Evolutionary conservation across 2,888 invertebrate species (phyloP), one percentile per base, ranked within the genome.

Genomic region (Lissocephala sabroskyi): DNA sequence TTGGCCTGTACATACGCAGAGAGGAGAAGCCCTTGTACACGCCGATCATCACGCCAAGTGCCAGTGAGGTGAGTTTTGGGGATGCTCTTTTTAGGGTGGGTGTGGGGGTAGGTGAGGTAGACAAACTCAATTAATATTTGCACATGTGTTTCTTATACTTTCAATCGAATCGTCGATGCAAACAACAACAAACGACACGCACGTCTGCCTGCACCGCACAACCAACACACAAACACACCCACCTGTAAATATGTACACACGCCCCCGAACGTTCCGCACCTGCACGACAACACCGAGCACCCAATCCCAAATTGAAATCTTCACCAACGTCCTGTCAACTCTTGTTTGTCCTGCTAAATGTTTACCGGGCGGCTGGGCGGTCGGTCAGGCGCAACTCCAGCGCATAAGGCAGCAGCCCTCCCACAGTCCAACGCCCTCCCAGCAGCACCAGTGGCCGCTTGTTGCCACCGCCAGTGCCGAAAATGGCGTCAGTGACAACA

Each of bases 1-100:
- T 79, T 51, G 83, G 79, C 3, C 70, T 75, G 18, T 83, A 83
- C 26, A 71, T 81, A 46, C 66, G 77, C 11, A 71, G 78, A 0
- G 84, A 83, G 51, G 83, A 84, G 49, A 70, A 70, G 7, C 65
- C 81, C 18, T 59, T 83, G 16, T 71, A 67, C 43, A 68, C 81
- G 5, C 79, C 82, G 40, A 73, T 79, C 44, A 46, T 65, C 5
- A 73, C 71, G n/a, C 71, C 71, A 29, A 78, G 54, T 40, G 51
- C 60, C 40, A 80, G 65, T 55, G 74, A 79, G 62, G 82, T 83
- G 56, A 83, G 83, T 67, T 35, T 6, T 23, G 3, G 32, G 2
- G 18, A 18, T 18, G 18, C 37, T 30, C 11, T 33, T 30, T 11
- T 23, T 32, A 39, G 32, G 32, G 1, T 19, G 23, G 28, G 29